Evolutionary conservation across 1,140 invertebrate species (phyloP).

Genomic region (Cryptotermes secundus): DNA sequence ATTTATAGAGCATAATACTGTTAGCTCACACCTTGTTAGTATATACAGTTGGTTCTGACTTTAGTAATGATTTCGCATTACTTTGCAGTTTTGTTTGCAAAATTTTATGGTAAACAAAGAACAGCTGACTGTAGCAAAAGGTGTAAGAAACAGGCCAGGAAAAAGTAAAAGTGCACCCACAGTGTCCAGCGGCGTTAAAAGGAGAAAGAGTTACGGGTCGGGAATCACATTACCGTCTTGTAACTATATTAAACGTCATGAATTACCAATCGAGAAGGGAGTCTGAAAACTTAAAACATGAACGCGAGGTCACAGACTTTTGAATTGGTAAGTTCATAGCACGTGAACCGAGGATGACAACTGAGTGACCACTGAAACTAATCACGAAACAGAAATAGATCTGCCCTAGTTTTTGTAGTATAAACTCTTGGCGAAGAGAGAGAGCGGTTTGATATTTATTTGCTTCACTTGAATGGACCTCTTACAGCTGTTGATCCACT

Average conservation of each 20-base stretch:
- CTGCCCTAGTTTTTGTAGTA: background rate
- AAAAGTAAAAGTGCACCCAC: background rate
- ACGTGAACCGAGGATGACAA: background rate
- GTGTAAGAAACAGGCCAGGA: constrained; percentile 21
- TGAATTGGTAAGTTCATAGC: constrained; percentile 62
- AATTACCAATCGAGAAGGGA: constrained; percentile 27
- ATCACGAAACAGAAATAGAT: constrained; percentile 29
- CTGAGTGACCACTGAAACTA: constrained; percentile 18
- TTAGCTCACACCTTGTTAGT: background rate
- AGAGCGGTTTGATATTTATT: background rate
- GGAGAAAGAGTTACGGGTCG: background rate
- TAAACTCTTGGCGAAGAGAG: background rate
- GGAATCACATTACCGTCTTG: background rate
- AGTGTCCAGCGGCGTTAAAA: background rate
- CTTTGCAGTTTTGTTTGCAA: constrained; percentile 19
- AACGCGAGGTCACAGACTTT: constrained; percentile 86
- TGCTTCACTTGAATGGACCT: background rate
- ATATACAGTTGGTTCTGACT: background rate
- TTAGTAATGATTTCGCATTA: constrained; percentile 30
- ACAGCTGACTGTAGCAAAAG: constrained; percentile 26
- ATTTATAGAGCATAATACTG: background rate
- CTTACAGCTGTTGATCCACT: background rate
- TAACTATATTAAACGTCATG: constrained; percentile 27
- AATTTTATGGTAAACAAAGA: constrained; percentile 32
- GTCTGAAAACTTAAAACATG: constrained; percentile 57